Evolutionary conservation across 2,113 vertebrate species (phyloP).

Genomic region (Morphnarchus princeps): DNA sequence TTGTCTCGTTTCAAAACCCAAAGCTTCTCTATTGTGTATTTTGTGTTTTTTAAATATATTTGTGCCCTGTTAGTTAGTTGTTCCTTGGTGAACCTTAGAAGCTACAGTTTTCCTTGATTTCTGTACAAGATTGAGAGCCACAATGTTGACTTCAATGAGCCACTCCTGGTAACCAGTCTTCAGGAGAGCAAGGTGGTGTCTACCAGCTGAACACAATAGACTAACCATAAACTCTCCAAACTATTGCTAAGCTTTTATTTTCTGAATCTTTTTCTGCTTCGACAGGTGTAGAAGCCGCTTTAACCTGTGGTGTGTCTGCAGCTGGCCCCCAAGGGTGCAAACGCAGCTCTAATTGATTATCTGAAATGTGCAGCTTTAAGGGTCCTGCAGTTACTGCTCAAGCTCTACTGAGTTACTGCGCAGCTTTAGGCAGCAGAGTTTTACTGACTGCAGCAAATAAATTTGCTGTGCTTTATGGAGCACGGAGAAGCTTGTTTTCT

Average conservation of each 20-base stretch:
- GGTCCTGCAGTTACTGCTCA: not conserved
- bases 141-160: not conserved
- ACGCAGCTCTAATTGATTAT: not conserved
- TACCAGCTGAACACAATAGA: not conserved
- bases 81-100: not conserved
- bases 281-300: not conserved
- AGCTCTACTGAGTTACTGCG: not conserved
- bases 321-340: not conserved
- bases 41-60: not conserved
- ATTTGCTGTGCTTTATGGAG: constrained; percentile 62
- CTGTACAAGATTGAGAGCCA: not conserved
- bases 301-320: not conserved
- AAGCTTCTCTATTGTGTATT: not conserved
- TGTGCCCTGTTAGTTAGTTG: not conserved
- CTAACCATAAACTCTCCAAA: not conserved
- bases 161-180: not conserved
- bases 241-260: not conserved
- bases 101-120: not conserved
- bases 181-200: not conserved
- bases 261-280: not conserved
- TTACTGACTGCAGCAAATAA: constrained; percentile 35
- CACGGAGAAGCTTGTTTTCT: constrained; percentile 63
- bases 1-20: not conserved
- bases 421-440: constrained; percentile 8
- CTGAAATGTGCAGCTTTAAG: not conserved